Evolutionary conservation across 2,888 invertebrate genomes (phyloP).

Genomic region (Eupeodes latifasciatus): DNA sequence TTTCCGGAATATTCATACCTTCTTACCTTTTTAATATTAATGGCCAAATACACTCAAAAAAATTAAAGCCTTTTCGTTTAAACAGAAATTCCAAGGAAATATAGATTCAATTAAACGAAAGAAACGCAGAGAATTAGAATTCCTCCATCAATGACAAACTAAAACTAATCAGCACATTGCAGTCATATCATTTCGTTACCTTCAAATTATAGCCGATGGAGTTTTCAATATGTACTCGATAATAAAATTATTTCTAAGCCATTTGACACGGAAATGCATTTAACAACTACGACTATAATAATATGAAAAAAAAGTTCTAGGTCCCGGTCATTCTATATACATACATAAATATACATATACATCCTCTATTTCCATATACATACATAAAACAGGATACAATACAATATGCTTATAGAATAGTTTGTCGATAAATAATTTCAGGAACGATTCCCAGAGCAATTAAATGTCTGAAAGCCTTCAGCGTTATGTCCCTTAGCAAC

Average conservation of each 20-base stretch:
- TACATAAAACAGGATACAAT: neutral
- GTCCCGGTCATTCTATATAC: neutral
- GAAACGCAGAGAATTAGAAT: too few relatives aligned
- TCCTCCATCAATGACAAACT: too few relatives aligned
- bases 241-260: conserved; percentile 22
- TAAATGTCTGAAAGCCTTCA: conserved; percentile 52
- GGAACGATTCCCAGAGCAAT: conserved; percentile 50
- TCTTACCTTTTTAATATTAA: too few relatives aligned
- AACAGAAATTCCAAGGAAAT: too few relatives aligned
- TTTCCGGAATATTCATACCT: too few relatives aligned
- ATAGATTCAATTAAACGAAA: too few relatives aligned
- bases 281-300: neutral
- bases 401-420: conserved; percentile 2
- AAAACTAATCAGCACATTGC: conserved; percentile 1
- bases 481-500: conserved; percentile 57
- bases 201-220: neutral
- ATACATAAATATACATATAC: neutral
- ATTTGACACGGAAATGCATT: conserved; percentile 34
- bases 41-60: too few relatives aligned
- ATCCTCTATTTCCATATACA: too few relatives aligned
- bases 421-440: conserved; percentile 25
- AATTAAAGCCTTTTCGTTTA: too few relatives aligned
- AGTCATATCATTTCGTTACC: conserved; percentile 16
- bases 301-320: conserved; percentile 2
- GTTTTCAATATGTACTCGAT: neutral